Evolutionary conservation across 1,140 invertebrate species (phyloP).

Genomic region (Drosophila kurseongensis): DNA sequence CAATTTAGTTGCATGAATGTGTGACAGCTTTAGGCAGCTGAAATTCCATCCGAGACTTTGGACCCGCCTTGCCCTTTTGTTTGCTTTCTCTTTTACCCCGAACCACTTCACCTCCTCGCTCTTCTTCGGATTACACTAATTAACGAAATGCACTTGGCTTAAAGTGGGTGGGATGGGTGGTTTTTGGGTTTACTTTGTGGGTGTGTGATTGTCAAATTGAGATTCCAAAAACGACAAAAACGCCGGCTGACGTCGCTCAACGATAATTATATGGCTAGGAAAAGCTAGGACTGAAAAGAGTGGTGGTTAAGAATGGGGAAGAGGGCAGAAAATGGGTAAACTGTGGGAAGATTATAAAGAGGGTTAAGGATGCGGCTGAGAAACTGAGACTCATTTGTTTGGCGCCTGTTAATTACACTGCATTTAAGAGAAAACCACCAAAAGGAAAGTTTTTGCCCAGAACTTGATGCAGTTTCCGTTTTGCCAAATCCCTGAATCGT

Average conservation of each 20-base stretch:
- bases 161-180: background rate
- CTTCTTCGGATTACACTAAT: constrained; percentile 70
- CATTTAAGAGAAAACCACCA: constrained; percentile 38
- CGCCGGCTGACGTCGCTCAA: constrained; percentile 39
- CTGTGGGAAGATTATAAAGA: constrained; percentile 1
- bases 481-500: constrained; percentile 37
- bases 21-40: constrained; percentile 46
- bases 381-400: constrained; percentile 40
- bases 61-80: constrained; percentile 62
- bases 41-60: constrained; percentile 59
- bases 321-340: background rate
- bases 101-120: background rate
- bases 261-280: constrained; percentile 61
- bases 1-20: constrained; percentile 48
- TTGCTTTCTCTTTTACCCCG: constrained; percentile 44
- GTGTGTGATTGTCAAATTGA: constrained; percentile 63
- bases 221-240: constrained; percentile 49
- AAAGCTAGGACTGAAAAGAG: constrained; percentile 6
- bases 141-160: constrained; percentile 79
- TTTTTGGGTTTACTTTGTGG: constrained; percentile 29
- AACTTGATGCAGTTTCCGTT: constrained; percentile 42
- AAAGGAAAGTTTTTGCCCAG: constrained; percentile 24
- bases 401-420: constrained; percentile 61
- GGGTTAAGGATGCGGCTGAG: constrained; percentile 23
- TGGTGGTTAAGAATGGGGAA: background rate